Evolutionary conservation across 2,797 vertebrate genomes (phyloP).

Genomic region (Periophthalmus magnuspinnatus): DNA sequence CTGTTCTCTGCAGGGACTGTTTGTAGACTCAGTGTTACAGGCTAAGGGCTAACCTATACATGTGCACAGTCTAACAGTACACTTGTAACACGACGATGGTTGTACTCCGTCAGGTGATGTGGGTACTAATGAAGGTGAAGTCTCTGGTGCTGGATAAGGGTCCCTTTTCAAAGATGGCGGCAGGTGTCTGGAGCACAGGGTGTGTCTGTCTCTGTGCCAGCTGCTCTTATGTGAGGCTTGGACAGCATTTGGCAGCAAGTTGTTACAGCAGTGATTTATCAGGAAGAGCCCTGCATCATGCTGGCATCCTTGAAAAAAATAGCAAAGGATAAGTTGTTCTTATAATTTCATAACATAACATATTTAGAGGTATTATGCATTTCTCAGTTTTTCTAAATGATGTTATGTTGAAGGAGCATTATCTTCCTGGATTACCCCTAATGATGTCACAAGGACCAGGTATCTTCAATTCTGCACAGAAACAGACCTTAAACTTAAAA

Average conservation of each 20-base stretch:
- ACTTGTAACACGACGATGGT: conserved; percentile 28
- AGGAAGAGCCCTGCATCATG: neutral
- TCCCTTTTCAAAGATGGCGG: conserved; percentile 29
- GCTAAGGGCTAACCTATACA: conserved; percentile 52
- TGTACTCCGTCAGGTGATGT: conserved; percentile 6
- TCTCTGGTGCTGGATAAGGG: conserved; percentile 10
- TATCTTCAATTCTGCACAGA: too few species aligned
- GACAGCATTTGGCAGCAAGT: neutral
- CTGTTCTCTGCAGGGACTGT: conserved; percentile 54
- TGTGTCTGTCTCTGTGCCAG: conserved; percentile 45
- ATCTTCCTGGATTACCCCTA: too few species aligned
- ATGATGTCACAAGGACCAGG: too few species aligned
- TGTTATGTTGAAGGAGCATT: too few species aligned
- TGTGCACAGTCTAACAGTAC: conserved; percentile 7
- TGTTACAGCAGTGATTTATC: neutral
- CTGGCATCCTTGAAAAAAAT: neutral
- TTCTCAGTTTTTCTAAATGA: too few species aligned
- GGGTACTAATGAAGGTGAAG: conserved; percentile 12
- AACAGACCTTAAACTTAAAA: too few species aligned
- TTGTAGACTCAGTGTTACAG: conserved; percentile 17
- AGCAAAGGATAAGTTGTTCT: neutral
- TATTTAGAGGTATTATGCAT: too few species aligned
- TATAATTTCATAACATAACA: too few species aligned
- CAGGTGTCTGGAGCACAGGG: conserved; percentile 42
- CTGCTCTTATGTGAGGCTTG: conserved; percentile 28